phyloP scores from a whole-genome alignment of 2,888 invertebrate species.

The Elegia similella region DNA sequence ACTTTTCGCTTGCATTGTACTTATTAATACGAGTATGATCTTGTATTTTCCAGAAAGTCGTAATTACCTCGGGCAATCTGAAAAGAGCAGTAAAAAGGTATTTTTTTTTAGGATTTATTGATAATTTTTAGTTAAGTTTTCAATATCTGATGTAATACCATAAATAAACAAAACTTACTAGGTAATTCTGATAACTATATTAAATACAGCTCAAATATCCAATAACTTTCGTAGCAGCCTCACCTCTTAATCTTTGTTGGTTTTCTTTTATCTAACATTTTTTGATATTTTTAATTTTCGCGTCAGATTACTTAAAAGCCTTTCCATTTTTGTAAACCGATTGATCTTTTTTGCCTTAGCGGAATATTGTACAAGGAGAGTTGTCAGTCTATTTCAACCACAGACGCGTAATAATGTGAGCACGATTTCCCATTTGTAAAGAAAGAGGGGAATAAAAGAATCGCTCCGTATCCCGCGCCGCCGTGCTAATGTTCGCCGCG shows the following conservation, averaged over 20 bases:
- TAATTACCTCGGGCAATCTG: too few relatives aligned
- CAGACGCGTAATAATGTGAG: slow-evolving; percentile 50
- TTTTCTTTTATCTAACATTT: not conserved
- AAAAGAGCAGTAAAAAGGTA: too few relatives aligned
- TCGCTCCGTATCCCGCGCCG: slow-evolving; percentile 39
- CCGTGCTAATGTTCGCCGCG: slow-evolving; percentile 47
- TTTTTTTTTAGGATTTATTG: too few relatives aligned
- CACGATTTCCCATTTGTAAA: slow-evolving; percentile 58
- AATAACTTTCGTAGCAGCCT: not conserved
- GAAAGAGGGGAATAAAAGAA: slow-evolving; percentile 50
- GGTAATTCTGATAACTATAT: not conserved
- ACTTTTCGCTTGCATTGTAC: too few relatives aligned
- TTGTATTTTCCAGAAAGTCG: too few relatives aligned
- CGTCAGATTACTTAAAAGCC: slow-evolving; percentile 8
- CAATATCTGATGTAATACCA: too few relatives aligned
- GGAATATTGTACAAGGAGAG: slow-evolving; percentile 3
- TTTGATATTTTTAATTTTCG: not conserved
- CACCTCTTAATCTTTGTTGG: not conserved
- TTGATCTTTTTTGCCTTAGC: not conserved
- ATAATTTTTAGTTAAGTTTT: too few relatives aligned
- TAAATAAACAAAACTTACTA: too few relatives aligned
- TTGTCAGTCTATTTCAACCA: slow-evolving; percentile 18
- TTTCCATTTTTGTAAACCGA: slow-evolving; percentile 1
- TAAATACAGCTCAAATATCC: not conserved
- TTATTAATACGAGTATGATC: too few relatives aligned